Percentiles rank a stretch among this genome's conserved stretches.
Conservation (phyloP, 2,888 invertebrate genomes). For the Acronicta leporina region DNA sequence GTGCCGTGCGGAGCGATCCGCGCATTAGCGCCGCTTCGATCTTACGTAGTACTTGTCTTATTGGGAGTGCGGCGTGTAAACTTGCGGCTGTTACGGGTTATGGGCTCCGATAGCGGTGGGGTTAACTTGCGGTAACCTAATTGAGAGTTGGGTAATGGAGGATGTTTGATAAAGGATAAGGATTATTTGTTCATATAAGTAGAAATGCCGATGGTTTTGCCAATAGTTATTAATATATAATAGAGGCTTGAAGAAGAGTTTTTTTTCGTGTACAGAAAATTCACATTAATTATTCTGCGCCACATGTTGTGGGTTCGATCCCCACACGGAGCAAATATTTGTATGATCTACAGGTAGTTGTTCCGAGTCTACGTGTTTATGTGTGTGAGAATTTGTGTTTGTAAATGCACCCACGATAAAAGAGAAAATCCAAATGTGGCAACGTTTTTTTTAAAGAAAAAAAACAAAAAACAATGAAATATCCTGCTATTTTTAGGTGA, state of each 20-base stretch:
- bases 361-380: too few relatives aligned
- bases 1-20: conserved; percentile 43
- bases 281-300: too few relatives aligned
- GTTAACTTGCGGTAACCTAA: conserved; percentile 22
- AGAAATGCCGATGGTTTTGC: neutral
- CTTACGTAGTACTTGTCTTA: conserved; percentile 43
- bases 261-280: too few relatives aligned
- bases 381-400: too few relatives aligned
- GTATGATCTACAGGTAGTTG: too few relatives aligned
- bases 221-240: neutral
- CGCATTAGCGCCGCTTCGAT: conserved; percentile 52
- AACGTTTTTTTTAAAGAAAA: too few relatives aligned
- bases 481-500: too few relatives aligned
- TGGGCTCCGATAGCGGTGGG: conserved; percentile 22
- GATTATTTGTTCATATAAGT: conserved; percentile 2
- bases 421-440: too few relatives aligned
- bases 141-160: conserved; percentile 20
- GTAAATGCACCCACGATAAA: too few relatives aligned
- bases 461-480: too few relatives aligned
- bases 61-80: conserved; percentile 27
- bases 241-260: neutral
- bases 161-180: conserved; percentile 2
- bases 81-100: conserved; percentile 21
- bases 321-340: too few relatives aligned
- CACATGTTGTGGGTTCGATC: too few relatives aligned